A percentile compares a stretch with the other conserved stretches of the same genome.
These are phyloP conservation scores for Lagria hirta DNA, from an alignment of 2,888 invertebrate genomes.

Conservation along the genomic window DNA sequence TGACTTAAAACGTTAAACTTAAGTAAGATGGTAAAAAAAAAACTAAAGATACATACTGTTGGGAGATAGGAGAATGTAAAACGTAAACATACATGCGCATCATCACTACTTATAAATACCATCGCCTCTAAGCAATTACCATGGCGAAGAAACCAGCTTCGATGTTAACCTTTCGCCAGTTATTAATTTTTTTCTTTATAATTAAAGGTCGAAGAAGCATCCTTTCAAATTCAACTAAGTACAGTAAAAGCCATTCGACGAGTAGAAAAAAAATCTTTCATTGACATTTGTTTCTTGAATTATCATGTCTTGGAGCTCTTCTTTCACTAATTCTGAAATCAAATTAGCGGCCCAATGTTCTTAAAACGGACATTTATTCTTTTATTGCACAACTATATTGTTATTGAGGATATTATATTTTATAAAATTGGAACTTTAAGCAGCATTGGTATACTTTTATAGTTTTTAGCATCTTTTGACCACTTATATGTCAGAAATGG, in stretches of 20 bases:
- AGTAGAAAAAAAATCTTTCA: neutral
- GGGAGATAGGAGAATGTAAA: slow-evolving; percentile 21
- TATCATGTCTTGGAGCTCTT: too few relatives aligned
- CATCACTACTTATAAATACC: slow-evolving; percentile 21
- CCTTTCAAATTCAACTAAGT: slow-evolving; percentile 14
- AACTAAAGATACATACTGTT: slow-evolving; percentile 11
- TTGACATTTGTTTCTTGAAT: too few relatives aligned
- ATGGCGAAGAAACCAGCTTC: slow-evolving; percentile 17
- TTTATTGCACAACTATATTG: too few relatives aligned
- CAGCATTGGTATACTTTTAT: too few relatives aligned
- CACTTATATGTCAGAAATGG: too few relatives aligned
- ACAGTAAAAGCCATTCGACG: slow-evolving; percentile 5
- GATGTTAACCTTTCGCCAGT: slow-evolving; percentile 24
- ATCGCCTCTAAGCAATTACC: slow-evolving; percentile 19
- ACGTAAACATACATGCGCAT: slow-evolving; percentile 23
- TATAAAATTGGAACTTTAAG: too few relatives aligned
- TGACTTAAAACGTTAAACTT: slow-evolving; percentile 20
- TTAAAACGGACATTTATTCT: too few relatives aligned
- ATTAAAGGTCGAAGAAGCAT: slow-evolving; percentile 25
- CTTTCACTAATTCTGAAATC: too few relatives aligned
- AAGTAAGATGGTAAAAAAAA: slow-evolving; percentile 15
- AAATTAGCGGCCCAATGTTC: too few relatives aligned
- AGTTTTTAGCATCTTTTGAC: too few relatives aligned
- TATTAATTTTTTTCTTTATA: slow-evolving; percentile 22
- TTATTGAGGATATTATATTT: too few relatives aligned